A percentile compares a stretch with the other conserved stretches of the same genome.
phyloP scores from a whole-genome alignment of 2,797 vertebrate species.

The Neopelma chrysocephalum region DNA sequence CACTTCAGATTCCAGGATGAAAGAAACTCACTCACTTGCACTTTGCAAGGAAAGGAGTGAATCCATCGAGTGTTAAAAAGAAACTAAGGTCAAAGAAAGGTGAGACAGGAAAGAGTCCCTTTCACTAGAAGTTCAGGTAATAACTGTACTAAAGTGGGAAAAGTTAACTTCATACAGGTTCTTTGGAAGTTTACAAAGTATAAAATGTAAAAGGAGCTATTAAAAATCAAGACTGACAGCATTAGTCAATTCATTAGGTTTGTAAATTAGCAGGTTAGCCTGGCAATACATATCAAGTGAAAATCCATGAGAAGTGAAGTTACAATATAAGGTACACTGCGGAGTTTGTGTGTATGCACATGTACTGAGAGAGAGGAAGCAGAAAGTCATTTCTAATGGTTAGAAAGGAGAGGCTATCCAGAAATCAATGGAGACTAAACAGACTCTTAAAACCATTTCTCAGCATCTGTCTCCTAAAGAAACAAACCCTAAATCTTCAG shows the following conservation, averaged over 20 bases:
- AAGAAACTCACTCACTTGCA: neutral
- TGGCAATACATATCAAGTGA: neutral
- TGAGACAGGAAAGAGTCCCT: neutral
- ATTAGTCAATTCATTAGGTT: neutral
- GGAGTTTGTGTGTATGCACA: neutral
- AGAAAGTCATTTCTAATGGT: neutral
- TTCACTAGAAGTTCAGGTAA: neutral
- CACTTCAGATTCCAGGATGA: conserved; percentile 13
- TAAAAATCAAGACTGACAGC: neutral
- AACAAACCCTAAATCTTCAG: neutral
- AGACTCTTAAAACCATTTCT: neutral
- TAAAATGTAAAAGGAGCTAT: neutral
- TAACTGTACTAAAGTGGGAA: neutral
- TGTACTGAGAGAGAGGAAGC: neutral
- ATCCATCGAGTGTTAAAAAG: neutral
- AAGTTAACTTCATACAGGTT: neutral
- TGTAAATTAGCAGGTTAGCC: neutral
- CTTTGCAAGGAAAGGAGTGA: neutral
- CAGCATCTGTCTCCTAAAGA: neutral
- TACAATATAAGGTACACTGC: neutral
- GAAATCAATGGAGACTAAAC: neutral
- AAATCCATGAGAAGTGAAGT: neutral
- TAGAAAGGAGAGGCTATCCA: neutral
- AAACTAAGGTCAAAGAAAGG: neutral
- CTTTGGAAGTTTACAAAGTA: neutral